Conservation (phyloP, 2,888 invertebrate genomes). For the Entomobrya proxima region DNA sequence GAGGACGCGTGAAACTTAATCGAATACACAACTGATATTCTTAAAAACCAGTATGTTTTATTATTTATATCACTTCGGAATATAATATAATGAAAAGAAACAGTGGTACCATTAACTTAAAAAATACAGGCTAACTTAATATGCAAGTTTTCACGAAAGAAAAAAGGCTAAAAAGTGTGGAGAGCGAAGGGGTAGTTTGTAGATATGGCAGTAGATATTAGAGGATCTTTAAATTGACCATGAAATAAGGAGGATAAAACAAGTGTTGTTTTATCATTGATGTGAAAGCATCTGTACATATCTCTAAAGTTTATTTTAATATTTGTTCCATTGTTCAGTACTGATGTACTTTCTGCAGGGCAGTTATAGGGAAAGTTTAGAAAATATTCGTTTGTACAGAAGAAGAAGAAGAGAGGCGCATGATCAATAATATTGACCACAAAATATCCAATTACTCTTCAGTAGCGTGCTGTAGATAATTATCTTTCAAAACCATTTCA, state of each 20-base stretch:
- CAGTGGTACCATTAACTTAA: conserved; percentile 3
- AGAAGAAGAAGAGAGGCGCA: not conserved
- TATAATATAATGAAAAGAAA: not conserved
- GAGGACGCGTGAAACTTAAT: conserved; percentile 39
- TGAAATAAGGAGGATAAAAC: too few species aligned
- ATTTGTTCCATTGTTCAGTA: not conserved
- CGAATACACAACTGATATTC: conserved; percentile 1
- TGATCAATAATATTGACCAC: too few species aligned
- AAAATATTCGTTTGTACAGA: not conserved
- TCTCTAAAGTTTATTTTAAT: not conserved
- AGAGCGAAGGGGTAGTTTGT: too few species aligned
- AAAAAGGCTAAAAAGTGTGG: too few species aligned
- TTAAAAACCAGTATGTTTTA: not conserved
- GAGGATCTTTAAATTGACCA: too few species aligned
- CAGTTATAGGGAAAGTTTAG: not conserved
- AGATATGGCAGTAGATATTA: too few species aligned
- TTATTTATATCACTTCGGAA: not conserved
- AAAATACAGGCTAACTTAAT: too few species aligned
- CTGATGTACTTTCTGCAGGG: not conserved
- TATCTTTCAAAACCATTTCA: too few species aligned
- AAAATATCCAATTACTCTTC: too few species aligned
- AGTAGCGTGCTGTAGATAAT: too few species aligned
- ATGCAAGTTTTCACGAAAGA: too few species aligned
- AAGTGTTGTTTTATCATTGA: too few species aligned
- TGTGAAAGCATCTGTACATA: not conserved